Evolutionary conservation across 2,888 invertebrate genomes (phyloP).

Genomic region (Drosophila anomelani): DNA sequence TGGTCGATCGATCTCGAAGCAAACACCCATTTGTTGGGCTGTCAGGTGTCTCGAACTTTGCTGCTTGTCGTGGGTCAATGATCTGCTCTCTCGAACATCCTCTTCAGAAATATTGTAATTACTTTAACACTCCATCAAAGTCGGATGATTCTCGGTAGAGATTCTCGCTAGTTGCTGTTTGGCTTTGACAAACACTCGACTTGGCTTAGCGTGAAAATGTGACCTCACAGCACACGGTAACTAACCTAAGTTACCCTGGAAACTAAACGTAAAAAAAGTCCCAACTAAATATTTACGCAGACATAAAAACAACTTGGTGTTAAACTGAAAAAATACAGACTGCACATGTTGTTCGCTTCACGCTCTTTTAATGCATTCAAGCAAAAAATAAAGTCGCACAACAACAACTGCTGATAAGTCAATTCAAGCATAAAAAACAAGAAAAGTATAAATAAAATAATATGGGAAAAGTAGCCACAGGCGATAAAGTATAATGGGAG

Average conservation of each 20-base stretch:
- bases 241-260: constrained; percentile 35
- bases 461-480: background rate
- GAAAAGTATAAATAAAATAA: constrained; percentile 12
- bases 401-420: constrained; percentile 44
- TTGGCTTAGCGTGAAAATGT: constrained; percentile 14
- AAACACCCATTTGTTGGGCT: constrained; percentile 42
- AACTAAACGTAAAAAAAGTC: constrained; percentile 5
- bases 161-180: constrained; percentile 31
- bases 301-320: constrained; percentile 22
- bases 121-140: constrained; percentile 14
- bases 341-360: constrained; percentile 35
- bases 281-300: constrained; percentile 52
- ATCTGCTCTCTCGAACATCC: constrained; percentile 15
- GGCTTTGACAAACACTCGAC: constrained; percentile 37
- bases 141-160: constrained; percentile 15
- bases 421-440: constrained; percentile 5
- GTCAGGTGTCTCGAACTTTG: constrained; percentile 52
- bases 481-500: constrained; percentile 7
- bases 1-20: constrained; percentile 21
- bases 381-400: constrained; percentile 22
- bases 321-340: constrained; percentile 1
- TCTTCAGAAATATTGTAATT: constrained; percentile 1
- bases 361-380: constrained; percentile 45
- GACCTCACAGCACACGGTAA: constrained; percentile 24
- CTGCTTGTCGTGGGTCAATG: constrained; percentile 55